Base-by-base conservation (phyloP, 2,888 invertebrate species). In the Ectemnius cavifrons region DNA sequence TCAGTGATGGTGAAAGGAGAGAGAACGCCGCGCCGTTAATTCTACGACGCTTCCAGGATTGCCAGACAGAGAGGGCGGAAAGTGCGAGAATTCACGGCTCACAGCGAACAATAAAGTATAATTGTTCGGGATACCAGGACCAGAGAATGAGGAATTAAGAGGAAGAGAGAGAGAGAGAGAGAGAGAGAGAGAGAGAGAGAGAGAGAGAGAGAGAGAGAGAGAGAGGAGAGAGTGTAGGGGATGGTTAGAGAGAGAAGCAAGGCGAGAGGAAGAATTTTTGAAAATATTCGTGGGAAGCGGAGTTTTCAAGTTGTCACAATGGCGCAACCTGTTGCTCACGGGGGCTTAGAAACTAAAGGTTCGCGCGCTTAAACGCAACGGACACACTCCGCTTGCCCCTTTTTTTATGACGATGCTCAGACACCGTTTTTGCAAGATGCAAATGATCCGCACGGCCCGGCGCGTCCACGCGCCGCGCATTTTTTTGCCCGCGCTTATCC, bases 301-400 rank as follows among this genome's bases (percentile, higher is more conserved):
- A 80, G 80, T 81, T 81, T 83, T 83, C 84, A 80, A 83, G 84
- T 81, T 78, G 67, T 78, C 83, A 83, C 84, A 83, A 83, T 82
- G 84, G 82, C 84, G 78, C 83, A 83, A 83, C 83, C 83, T 83
- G 83, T 83, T 83, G 83, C 83, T 63, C 84, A 65, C 65, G 75
- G 84, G 80, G 84, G 82, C 84, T 83, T 84, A 84, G 84, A 83
- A 77, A 84, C 82, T 82, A 83, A 77, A 80, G 83, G 79, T 83
- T 73, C 11, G 37, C 37, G 82, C 79, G 81, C 70, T 83, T 81
- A 83, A 81, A 83, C 79, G 82, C 78, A 83, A 83, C 79, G 77
- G 79, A 82, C 80, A 73, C 71, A 78, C 71, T 71, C 71, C 67
- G 68, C 74, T 74, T 74, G 66, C 74, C 73, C 59, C 58, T n/a